Base-by-base conservation (phyloP, 2,888 invertebrate species). In the Melanophora roralis region DNA sequence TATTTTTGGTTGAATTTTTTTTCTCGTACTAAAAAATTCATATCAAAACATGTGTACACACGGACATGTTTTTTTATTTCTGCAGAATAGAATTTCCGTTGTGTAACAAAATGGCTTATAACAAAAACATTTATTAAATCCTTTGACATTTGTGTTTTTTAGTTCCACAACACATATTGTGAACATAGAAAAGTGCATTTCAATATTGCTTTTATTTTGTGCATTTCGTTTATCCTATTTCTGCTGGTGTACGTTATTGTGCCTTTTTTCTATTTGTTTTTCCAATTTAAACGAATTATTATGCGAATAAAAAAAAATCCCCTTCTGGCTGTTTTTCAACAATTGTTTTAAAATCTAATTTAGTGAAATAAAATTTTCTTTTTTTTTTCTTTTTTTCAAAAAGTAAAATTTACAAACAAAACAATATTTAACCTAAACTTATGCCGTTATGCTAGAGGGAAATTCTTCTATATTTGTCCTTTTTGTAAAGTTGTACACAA, bases 341-440 rank as follows among this genome's bases (percentile, higher is more conserved):
- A 1, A 11, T 34, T 55, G 7, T 36, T 36, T 55, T 34, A 19
- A 55, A 55, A 55, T 55, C 55, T 16, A 55, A 55, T 55, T 55
- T 36, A 55, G 55, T 6, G 19, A 19, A 55, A 34, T n/a, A 27
- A 49, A n/a, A n/a, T 1, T 5, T 6, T 3, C 11, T 2, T 5
- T 12, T 49, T 23, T 49, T 3, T 27, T 27, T 45, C n/a, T 12
- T n/a, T n/a, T 27, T 49, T n/a, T 3, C 40, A 5, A 27, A 23
- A 49, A 49, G 27, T 27, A 49, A n/a, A 49, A 7, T 21, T 2
- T 19, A 21, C 14, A 1, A 43, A 12, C 4, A 27, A 23, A n/a
- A 23, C 23, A 5, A 27, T 6, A 27, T 27, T 27, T 6, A 49
- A 23, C 47, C 21, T 49, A 2, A 21, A 21, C 1, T 0, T 45